These are phyloP conservation scores for Bombus turneri DNA, from an alignment of 1,140 invertebrate genomes.

Conservation along the genomic window DNA sequence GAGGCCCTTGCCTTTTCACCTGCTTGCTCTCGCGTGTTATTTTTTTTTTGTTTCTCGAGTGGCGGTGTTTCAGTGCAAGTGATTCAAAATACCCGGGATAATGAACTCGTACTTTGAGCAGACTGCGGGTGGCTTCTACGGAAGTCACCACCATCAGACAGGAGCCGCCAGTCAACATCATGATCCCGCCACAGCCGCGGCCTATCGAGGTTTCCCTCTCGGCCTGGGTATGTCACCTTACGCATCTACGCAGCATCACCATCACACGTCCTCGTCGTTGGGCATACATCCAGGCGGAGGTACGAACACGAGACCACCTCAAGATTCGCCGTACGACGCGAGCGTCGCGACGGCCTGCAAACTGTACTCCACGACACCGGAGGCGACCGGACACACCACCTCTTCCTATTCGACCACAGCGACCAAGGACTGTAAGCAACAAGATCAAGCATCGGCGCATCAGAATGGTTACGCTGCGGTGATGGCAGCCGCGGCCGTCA, in stretches of 20 bases:
- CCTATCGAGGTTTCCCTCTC: slow-evolving; percentile 91
- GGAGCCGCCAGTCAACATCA: slow-evolving; percentile 87
- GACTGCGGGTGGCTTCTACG: slow-evolving; percentile 92
- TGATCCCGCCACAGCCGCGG: slow-evolving; percentile 86
- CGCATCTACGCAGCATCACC: slow-evolving; percentile 88
- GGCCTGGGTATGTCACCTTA: slow-evolving; percentile 93
- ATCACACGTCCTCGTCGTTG: slow-evolving; percentile 85
- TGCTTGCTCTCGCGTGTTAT: background rate
- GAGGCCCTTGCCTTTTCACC: background rate
- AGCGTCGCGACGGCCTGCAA: slow-evolving; percentile 94
- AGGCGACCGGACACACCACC: slow-evolving; percentile 84
- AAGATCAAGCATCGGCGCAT: slow-evolving; percentile 85
- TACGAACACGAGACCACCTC: slow-evolving; percentile 89
- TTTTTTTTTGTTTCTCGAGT: slow-evolving; percentile 54
- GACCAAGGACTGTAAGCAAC: slow-evolving; percentile 85
- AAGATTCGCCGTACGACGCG: slow-evolving; percentile 94
- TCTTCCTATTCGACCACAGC: slow-evolving; percentile 84
- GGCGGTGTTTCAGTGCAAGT: slow-evolving; percentile 74
- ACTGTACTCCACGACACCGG: slow-evolving; percentile 88
- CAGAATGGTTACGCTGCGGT: slow-evolving; percentile 87
- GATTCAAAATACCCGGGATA: slow-evolving; percentile 78
- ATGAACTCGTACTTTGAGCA: slow-evolving; percentile 99
- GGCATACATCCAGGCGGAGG: slow-evolving; percentile 84
- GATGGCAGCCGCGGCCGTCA: slow-evolving; percentile 85
- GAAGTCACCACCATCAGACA: slow-evolving; percentile 91